A percentile compares a stretch with the other conserved stretches of the same genome.
Conservation (phyloP, 1,140 invertebrate genomes). For the Piezodorus guildinii region DNA sequence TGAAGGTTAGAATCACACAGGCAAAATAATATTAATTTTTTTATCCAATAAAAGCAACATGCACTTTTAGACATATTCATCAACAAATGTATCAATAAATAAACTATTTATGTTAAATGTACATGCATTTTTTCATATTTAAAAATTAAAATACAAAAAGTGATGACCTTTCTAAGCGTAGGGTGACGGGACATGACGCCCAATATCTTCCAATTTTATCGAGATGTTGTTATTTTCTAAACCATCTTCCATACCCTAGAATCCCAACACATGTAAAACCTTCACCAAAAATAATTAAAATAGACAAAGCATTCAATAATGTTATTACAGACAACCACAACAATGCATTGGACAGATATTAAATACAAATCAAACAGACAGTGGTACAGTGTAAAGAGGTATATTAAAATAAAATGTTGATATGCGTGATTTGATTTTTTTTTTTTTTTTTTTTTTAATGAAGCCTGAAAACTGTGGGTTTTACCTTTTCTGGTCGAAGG, state of each 20-base stretch:
- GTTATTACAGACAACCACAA: background rate
- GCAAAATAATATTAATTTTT: no score
- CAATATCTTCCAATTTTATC: constrained; percentile 10
- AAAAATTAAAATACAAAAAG: constrained; percentile 20
- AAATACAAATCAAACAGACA: background rate
- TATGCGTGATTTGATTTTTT: background rate
- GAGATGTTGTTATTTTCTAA: constrained; percentile 19
- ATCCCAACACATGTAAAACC: background rate
- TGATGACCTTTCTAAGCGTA: constrained; percentile 8
- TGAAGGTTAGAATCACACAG: no score
- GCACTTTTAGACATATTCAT: background rate
- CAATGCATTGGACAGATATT: background rate
- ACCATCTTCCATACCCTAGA: constrained; percentile 12
- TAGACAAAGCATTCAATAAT: background rate
- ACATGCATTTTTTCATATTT: background rate
- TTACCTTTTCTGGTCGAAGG: constrained; percentile 10
- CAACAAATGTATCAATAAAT: no score
- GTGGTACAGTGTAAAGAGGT: background rate
- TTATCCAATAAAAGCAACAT: background rate
- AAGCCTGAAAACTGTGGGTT: background rate
- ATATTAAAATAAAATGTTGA: background rate
- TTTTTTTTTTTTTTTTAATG: background rate
- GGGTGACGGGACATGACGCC: background rate
- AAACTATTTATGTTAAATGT: background rate
- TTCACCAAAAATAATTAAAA: background rate